phyloP scores from a whole-genome alignment of 1,140 invertebrate genomes.

The Pseudomyrmex sp. region DNA sequence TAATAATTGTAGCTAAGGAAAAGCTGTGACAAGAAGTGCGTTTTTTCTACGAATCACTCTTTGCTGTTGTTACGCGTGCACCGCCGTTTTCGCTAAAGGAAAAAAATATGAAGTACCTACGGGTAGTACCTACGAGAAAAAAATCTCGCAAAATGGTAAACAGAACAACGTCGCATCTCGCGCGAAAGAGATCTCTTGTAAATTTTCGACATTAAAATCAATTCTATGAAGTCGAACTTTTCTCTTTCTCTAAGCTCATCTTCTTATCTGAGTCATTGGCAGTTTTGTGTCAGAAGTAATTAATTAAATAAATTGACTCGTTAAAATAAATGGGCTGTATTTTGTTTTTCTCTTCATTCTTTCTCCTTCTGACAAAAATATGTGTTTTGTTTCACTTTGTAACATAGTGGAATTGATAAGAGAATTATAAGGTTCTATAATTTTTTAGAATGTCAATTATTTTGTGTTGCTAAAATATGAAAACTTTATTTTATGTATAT shows the following conservation, averaged over 20 bases:
- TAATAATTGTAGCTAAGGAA: neutral
- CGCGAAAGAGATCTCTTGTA: conserved; percentile 52
- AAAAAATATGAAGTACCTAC: neutral
- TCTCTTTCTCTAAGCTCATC: conserved; percentile 47
- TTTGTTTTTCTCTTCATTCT: conserved; percentile 5
- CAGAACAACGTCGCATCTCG: conserved; percentile 43
- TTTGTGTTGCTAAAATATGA: no score
- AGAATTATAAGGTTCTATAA: no score
- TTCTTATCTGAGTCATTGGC: conserved; percentile 58
- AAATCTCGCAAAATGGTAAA: neutral
- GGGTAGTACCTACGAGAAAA: neutral
- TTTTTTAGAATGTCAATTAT: no score
- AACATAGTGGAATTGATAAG: no score
- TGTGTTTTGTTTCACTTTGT: neutral
- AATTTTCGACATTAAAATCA: conserved; percentile 60
- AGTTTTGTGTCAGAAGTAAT: conserved; percentile 55
- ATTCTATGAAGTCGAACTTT: conserved; percentile 42
- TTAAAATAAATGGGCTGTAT: conserved; percentile 52
- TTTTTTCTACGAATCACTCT: conserved; percentile 13
- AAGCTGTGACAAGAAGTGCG: neutral
- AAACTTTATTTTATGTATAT: no score
- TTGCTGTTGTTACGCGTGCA: neutral
- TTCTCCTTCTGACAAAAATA: neutral
- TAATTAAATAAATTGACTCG: conserved; percentile 65
- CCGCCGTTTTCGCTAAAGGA: neutral